phyloP scores from a whole-genome alignment of 92 coral and sea anemone genomes.

The Phymanthus crucifer region DNA sequence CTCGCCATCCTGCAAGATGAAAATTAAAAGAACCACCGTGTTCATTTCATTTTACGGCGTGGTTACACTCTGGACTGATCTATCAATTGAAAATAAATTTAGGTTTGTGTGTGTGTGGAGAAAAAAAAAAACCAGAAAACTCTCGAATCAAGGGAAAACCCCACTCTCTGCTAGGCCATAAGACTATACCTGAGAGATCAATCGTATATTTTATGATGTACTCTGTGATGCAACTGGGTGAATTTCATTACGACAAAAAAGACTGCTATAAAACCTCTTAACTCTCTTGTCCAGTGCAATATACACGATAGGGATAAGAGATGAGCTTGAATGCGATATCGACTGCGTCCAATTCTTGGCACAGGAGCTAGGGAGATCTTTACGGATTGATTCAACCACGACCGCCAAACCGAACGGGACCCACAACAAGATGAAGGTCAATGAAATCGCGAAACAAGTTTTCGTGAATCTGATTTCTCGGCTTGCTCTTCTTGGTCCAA shows the following conservation, averaged over 20 bases:
- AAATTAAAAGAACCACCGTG: too few relatives aligned
- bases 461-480: conserved; percentile 31
- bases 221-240: background rate
- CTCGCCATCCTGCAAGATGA: too few relatives aligned
- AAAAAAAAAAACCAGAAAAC: too few relatives aligned
- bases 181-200: background rate
- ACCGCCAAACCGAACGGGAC: conserved; percentile 2
- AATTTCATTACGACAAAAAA: background rate
- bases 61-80: too few relatives aligned
- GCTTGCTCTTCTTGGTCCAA: conserved; percentile 11
- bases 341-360: conserved; percentile 7
- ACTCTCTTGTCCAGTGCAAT: conserved; percentile 11
- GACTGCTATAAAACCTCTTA: background rate
- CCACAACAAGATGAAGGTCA: conserved; percentile 20
- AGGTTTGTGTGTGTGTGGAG: too few relatives aligned
- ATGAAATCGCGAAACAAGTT: background rate
- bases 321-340: background rate
- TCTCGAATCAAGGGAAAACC: too few relatives aligned
- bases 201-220: background rate
- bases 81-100: too few relatives aligned
- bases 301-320: conserved; percentile 7
- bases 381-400: background rate
- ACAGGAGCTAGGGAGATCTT: background rate
- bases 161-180: background rate
- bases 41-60: too few relatives aligned